Evolutionary conservation across 2,113 vertebrate genomes (phyloP), one percentile per base, ranked within the genome.

Genomic region (Calyptomena viridis): DNA sequence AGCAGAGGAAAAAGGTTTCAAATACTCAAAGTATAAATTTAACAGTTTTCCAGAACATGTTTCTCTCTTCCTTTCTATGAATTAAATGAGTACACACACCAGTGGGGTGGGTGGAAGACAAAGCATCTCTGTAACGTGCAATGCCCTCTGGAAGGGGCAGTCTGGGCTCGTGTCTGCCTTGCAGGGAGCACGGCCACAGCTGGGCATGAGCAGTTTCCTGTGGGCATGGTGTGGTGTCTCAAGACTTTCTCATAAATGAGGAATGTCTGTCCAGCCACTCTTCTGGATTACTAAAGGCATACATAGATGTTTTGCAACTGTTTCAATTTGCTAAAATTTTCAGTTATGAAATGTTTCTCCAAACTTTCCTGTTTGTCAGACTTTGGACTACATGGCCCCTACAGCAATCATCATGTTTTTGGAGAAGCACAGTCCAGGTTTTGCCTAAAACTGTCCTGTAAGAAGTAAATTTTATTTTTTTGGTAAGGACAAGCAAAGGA

Each of bases 151-250:
- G 52, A 73, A 44, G 22, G 53, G 28, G 60, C 53, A 81, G 49
- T 5, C 24, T 74, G 75, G 90, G 87, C 33, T 60, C 84, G 40
- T n/a, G 78, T 39, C 58, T 84, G 73, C 16, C 27, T 44, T 37
- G 17, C 49, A 44, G 53, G 27, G 27, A 55, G 35, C 37, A 33
- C 1, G 27, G 58, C 30, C 79, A 86, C 72, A 88, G 74, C 72
- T 81, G 90, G 72, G 64, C 79, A 81, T 6, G 56, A 88, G 64
- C 35, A 19, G 79, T 4, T 96, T 94, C 94, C 92, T 96, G 88
- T 73, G 68, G 40, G 79, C 40, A 89, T 68, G 80, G n/a, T 0
- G 5, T 40, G 46, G 40, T 23, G 83, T 78, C 69, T 42, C 52
- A 68, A 42, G 69, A 83, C 62, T 90, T 76, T 78, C 90, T 93